A percentile compares a stretch with the other conserved stretches of the same genome.
These are phyloP conservation scores for Dinomys branickii DNA, from an alignment of 2,113 vertebrate species.

Conservation along the genomic window DNA sequence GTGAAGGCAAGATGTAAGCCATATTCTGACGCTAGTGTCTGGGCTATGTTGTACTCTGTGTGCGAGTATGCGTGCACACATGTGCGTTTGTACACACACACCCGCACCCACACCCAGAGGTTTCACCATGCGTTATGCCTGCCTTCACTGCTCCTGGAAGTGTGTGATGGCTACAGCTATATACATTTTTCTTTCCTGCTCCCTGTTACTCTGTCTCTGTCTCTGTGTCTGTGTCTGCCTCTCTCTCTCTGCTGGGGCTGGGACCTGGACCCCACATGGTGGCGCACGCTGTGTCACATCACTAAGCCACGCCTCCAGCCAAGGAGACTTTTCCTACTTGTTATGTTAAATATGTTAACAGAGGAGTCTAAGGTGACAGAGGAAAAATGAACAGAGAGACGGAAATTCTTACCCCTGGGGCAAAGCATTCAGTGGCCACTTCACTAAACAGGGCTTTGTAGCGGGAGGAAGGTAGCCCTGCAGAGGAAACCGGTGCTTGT, in stretches of 20 bases:
- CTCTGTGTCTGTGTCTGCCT: neutral
- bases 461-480: accelerated
- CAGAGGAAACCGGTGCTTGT: neutral
- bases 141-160: neutral
- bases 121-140: neutral
- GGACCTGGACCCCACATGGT: neutral
- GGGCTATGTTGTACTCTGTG: neutral
- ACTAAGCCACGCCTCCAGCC: neutral
- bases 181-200: too few species aligned
- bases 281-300: neutral
- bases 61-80: too few species aligned
- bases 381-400: neutral
- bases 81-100: neutral
- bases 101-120: too few species aligned
- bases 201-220: neutral
- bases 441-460: neutral
- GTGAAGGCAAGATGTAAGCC: neutral
- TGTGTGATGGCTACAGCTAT: neutral
- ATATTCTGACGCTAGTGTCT: neutral
- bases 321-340: neutral
- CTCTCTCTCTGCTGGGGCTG: neutral
- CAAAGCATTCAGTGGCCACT: neutral
- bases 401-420: neutral
- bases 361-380: neutral
- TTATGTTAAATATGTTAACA: neutral